These are phyloP conservation scores for Coregonus clupeaformis DNA, from an alignment of 2,113 vertebrate species.

Conservation along the genomic window DNA sequence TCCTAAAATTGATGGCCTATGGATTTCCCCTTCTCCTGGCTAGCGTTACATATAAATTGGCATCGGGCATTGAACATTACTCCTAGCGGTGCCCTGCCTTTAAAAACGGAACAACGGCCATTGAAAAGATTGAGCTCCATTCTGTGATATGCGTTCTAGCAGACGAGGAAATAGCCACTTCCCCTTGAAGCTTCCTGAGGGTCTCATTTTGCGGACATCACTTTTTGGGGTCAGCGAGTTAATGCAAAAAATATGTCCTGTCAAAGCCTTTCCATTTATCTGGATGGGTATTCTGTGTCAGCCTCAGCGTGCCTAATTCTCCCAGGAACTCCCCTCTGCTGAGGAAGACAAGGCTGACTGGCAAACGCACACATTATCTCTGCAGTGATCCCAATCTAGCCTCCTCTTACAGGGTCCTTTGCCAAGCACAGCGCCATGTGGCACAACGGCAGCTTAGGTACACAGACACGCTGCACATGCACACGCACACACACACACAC, in stretches of 20 bases:
- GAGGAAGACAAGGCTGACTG: conserved; percentile 60
- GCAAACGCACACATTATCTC: conserved; percentile 68
- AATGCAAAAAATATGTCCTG: conserved; percentile 75
- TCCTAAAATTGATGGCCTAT: conserved; percentile 13
- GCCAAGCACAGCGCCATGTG: conserved; percentile 6
- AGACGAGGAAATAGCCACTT: conserved; percentile 57
- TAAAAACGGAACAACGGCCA: conserved; percentile 30
- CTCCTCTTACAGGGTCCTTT: conserved; percentile 2
- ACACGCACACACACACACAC: neutral
- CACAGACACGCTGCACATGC: neutral
- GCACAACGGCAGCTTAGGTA: neutral
- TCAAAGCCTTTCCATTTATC: conserved; percentile 71
- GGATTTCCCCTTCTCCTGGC: conserved; percentile 29
- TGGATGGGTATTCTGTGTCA: conserved; percentile 71
- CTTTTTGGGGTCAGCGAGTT: conserved; percentile 77
- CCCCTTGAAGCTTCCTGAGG: conserved; percentile 54
- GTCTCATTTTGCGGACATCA: conserved; percentile 65
- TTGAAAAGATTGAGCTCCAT: conserved; percentile 45
- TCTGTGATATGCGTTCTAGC: conserved; percentile 44
- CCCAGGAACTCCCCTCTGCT: conserved; percentile 61
- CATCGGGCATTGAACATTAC: conserved; percentile 26
- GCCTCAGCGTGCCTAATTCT: conserved; percentile 65
- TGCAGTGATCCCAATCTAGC: conserved; percentile 50
- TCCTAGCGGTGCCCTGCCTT: conserved; percentile 33
- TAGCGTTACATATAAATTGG: conserved; percentile 28